Evolutionary conservation across 2,113 vertebrate genomes (phyloP), one percentile per base, ranked within the genome.

Genomic region (Murina feae): DNA sequence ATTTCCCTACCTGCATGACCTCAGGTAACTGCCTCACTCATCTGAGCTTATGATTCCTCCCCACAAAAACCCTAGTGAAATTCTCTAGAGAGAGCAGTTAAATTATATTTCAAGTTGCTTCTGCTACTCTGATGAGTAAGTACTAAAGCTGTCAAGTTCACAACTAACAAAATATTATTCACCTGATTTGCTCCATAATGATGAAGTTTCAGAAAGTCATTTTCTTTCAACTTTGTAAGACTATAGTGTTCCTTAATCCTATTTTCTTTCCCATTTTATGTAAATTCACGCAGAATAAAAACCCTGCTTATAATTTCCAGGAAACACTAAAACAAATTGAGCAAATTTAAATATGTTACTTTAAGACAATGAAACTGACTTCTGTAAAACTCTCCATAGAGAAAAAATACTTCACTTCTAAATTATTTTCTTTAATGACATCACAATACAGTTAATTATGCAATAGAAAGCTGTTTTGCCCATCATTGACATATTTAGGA

Each of bases 361-460:
- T 75, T 21, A 81, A 68, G 20, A 30, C 6, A 42, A 63, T 47
- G 35, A 79, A 65, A 63, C 28, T 49, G 32, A 94, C 71, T 87
- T 86, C 68, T 49, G 0, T 49, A 89, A 76, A 20, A 69, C 8
- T 58, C 32, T 35, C 35, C 25, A 76, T 13, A 28, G 32, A 37
- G 51, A 21, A 16, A 42, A 1, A 37, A 25, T 25, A 55, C 3
- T 65, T 63, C n/a, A 39, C 3, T 93, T 69, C 20, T 89, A 66
- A 91, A 86, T 55, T 79, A 74, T 92, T 93, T 82, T 85, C 44
- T 28, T 87, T 32, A 72, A 44, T 84, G 83, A 37, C 18, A 87
- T 39, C 32, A 49, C 18, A 20, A 68, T 44, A 55, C 11, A 47
- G 7, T 60, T 89, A 60, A 65, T 79, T 93, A 37, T 30, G 25